Evolutionary conservation across 2,113 vertebrate species (phyloP).

Genomic region (Toxotes chatareus): DNA sequence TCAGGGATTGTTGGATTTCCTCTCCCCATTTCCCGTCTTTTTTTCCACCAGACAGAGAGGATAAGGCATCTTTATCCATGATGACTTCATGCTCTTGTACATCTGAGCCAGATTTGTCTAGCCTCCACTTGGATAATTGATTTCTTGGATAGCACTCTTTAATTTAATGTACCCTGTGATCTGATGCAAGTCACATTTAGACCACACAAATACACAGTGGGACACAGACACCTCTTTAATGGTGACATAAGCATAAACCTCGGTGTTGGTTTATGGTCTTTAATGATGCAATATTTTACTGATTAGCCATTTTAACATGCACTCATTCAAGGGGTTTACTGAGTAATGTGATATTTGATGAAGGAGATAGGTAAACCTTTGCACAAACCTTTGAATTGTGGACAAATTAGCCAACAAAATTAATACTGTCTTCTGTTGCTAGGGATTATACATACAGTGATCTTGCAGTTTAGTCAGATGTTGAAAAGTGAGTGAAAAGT

Average conservation of each 20-base stretch:
- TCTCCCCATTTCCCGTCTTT: constrained; percentile 49
- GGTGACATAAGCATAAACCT: constrained; percentile 3
- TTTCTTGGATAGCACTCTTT: constrained; percentile 44
- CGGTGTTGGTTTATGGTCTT: constrained; percentile 5
- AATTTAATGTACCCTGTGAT: constrained; percentile 40
- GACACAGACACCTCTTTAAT: constrained; percentile 2
- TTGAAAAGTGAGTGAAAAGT: not conserved
- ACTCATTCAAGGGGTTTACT: not conserved
- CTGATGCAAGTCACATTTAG: constrained; percentile 40
- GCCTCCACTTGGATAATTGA: constrained; percentile 53
- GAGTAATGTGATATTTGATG: constrained; percentile 12
- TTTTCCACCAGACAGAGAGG: constrained; percentile 54
- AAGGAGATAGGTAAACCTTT: not conserved
- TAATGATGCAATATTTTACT: not conserved
- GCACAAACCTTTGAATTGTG: not conserved
- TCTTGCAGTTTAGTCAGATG: not conserved
- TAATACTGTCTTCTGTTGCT: not conserved
- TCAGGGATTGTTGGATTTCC: constrained; percentile 75
- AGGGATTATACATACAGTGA: not conserved
- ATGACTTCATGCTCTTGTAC: constrained; percentile 67
- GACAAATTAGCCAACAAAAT: not conserved
- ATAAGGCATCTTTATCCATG: constrained; percentile 70
- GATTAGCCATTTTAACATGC: not conserved
- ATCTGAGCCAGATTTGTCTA: constrained; percentile 61
- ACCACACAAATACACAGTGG: constrained; percentile 29